Base-by-base conservation (phyloP, 2,113 vertebrate genomes). In the Protomyctophum bolini region DNA sequence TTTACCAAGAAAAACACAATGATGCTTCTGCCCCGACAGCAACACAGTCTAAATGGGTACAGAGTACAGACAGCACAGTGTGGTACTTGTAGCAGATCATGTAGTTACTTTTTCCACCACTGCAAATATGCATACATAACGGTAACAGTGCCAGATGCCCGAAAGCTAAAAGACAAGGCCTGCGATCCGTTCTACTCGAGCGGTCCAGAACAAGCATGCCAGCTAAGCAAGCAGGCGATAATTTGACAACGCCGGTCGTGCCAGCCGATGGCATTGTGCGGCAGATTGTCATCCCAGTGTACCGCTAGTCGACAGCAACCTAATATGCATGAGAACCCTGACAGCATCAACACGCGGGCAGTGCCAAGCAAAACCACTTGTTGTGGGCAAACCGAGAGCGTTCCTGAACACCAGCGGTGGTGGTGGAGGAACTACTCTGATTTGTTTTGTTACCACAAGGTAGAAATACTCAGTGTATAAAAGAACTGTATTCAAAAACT, bases 291-390 rank as follows among this genome's bases (percentile, higher is more conserved):
- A 77, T 57, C 66, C 4, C 0, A 4, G 57, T 80, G 76, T 68
- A 41, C 68, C 58, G 50, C 65, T 82, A 56, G 28, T 66, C 66
- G 12, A 76, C 65, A 69, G 72, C 49, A 81, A 82, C 72, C 66
- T 77, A 88, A 86, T 78, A 87, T 76, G 76, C 80, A 73, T 83
- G 83, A 77, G 75, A 87, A 86, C 57, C 33, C 75, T 58, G 61
- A 60, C 79, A 70, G 68, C 59, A 72, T 82, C 80, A 83, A 88
- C 78, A 78, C 73, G 62, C 50, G 65, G 80, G 68, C 56, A 10
- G 73, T 62, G 85, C 81, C 80, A 89, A 86, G 82, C 77, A 76
- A 83, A 89, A 84, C 67, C 46, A 73, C 62, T 82, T 75, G 55
- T 61, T 63, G 66, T 51, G 58, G 83, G 75, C 4, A 45, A 68